These are phyloP conservation scores for Oncorhynchus mykiss DNA, from an alignment of 2,113 vertebrate species.

Conservation along the genomic window DNA sequence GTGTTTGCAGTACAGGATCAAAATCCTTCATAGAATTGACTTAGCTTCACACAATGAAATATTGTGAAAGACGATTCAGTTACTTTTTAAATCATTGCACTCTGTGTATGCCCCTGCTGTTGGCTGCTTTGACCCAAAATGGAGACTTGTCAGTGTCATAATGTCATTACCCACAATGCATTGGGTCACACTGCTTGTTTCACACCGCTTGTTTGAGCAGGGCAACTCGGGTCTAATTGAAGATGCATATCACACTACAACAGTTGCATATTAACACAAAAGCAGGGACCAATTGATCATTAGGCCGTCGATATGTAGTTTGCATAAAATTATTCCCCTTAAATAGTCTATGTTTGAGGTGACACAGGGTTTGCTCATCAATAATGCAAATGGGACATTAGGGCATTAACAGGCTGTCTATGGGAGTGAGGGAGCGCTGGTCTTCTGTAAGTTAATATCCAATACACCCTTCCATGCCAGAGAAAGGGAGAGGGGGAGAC, in stretches of 20 bases:
- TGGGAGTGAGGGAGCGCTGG: constrained; percentile 85
- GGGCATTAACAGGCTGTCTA: constrained; percentile 85
- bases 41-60: neutral
- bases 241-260: constrained; percentile 88
- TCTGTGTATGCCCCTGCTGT: neutral
- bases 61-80: neutral
- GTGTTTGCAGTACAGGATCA: neutral
- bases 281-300: constrained; percentile 94
- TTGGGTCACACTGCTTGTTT: constrained; percentile 76
- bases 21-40: neutral
- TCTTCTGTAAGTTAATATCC: constrained; percentile 72
- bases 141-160: constrained; percentile 16
- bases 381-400: constrained; percentile 96
- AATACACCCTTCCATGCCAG: constrained; percentile 61
- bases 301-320: constrained; percentile 94
- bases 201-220: constrained; percentile 79
- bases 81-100: neutral
- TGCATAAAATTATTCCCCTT: constrained; percentile 97
- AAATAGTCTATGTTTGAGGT: constrained; percentile 91
- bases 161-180: constrained; percentile 81
- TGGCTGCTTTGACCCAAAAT: neutral
- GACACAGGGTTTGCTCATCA: constrained; percentile 93
- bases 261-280: constrained; percentile 93
- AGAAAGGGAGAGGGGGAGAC: constrained; percentile 12
- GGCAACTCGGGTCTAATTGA: constrained; percentile 79